A percentile compares a stretch with the other conserved stretches of the same genome.
Conservation (phyloP, 2,797 vertebrate genomes). For the Serranus cabrilla region DNA sequence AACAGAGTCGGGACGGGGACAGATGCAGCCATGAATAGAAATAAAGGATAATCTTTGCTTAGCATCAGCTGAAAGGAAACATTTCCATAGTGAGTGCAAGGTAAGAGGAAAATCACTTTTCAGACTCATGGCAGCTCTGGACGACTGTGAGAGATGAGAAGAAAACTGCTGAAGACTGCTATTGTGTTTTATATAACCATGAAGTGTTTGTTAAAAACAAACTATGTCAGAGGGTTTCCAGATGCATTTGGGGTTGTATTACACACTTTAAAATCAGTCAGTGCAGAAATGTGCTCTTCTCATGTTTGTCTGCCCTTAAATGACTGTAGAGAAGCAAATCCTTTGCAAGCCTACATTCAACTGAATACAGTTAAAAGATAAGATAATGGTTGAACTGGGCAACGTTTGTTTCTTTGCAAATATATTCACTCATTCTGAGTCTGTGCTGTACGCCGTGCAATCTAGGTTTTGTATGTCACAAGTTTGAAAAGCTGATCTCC, state of each 20-base stretch:
- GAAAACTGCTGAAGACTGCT: not conserved
- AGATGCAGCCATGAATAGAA: not conserved
- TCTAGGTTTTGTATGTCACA: too few species aligned
- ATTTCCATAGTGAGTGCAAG: conserved; percentile 1
- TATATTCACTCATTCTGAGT: too few species aligned
- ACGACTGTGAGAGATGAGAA: not conserved
- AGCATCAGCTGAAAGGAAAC: conserved; percentile 7
- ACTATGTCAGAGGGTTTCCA: not conserved
- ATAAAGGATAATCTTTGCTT: conserved; percentile 4
- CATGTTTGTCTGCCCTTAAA: too few species aligned
- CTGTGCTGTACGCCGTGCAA: too few species aligned
- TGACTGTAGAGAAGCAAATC: too few species aligned
- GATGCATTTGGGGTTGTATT: not conserved
- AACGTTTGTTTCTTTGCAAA: too few species aligned
- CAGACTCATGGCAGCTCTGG: not conserved
- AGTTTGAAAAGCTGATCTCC: too few species aligned
- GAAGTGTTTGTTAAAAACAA: not conserved
- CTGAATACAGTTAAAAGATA: too few species aligned
- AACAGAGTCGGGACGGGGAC: conserved; percentile 9
- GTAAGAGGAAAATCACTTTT: not conserved
- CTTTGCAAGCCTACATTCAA: too few species aligned
- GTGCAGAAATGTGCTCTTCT: too few species aligned
- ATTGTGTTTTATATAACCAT: not conserved
- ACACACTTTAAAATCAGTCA: not conserved
- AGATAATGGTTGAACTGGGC: too few species aligned